phyloP scores from a whole-genome alignment of 2,888 invertebrate genomes.

The Leptopilina myrica region DNA sequence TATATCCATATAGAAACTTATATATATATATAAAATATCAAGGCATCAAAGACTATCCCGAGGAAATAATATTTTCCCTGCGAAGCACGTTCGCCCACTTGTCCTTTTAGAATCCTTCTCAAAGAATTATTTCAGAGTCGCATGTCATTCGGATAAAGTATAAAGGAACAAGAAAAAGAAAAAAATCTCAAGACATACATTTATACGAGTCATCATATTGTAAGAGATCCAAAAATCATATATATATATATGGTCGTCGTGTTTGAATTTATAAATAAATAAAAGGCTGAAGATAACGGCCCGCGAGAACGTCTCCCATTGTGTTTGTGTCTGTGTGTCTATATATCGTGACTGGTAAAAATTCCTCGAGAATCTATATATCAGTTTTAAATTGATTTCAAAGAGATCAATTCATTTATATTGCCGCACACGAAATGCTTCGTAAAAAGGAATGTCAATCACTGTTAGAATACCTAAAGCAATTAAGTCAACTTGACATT shows the following conservation, averaged over 20 bases:
- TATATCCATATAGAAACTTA: too few relatives aligned
- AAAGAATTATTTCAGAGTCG: constrained; percentile 18
- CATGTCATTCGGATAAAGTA: constrained; percentile 22
- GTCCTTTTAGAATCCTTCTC: neutral
- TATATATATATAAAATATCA: neutral
- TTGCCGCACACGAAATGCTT: neutral
- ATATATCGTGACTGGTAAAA: constrained; percentile 18
- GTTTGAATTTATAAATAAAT: constrained; percentile 39
- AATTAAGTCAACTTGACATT: constrained; percentile 7
- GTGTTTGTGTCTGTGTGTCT: neutral
- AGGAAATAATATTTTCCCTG: constrained; percentile 31
- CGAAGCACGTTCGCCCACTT: constrained; percentile 17
- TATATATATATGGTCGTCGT: neutral
- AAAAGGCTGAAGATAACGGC: constrained; percentile 6
- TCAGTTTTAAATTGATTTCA: constrained; percentile 2
- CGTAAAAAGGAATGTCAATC: constrained; percentile 29
- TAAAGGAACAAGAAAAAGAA: neutral
- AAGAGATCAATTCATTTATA: neutral
- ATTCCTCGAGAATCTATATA: neutral
- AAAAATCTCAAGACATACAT: neutral
- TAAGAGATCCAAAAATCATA: neutral
- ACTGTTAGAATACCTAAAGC: constrained; percentile 3
- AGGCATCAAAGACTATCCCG: constrained; percentile 13
- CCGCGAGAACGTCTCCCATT: neutral
- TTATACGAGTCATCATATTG: constrained; percentile 27